Base-by-base conservation (phyloP, 2,797 vertebrate species). In the Thaleichthys pacificus region DNA sequence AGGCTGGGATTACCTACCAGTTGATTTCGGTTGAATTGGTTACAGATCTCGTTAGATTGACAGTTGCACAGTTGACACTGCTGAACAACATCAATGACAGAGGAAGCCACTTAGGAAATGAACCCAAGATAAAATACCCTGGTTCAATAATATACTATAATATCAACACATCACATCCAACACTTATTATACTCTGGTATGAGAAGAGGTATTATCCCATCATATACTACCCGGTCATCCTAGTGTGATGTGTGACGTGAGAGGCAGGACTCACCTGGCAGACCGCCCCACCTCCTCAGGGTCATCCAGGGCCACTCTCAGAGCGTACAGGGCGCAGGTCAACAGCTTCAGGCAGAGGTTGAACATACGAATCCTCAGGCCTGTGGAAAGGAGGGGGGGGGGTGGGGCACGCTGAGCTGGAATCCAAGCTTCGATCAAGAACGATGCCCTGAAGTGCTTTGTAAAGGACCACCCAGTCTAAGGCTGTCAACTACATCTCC, bases 321-420 rank as follows among this genome's bases (percentile, higher is more conserved):
- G 19, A 12, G 93, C 93, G 86, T 95, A 95, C 66, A 95, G 93
- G 60, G 77, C 91, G 69, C 94, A 95, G 82, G 93, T 95, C 83
- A 95, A 90, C 66, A 95, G 86, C 90, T 95, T 95, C 84, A 95
- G 82, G 1, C 91, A 93, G 75, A 95, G 93, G 88, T 95, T 94
- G 87, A 95, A 95, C 80, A 95, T 85, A 73, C 94, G 92, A 77
- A 95, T 95, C 84, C 94, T 92, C 81, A 95, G 86, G 82, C 94
- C 94, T 95, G 78, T 35, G 82, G 15, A 56, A 56, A 77, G 22
- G 4, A 58, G 4, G 1, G 19, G 6, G 19, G 21, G 14, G 19
- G 14, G 56, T 2, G 21, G 8, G 47, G 11, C 32, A 35, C 4
- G 32, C 32, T 8, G 32, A 35, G 32, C 32, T 35, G 32, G 51